Conservation (phyloP, 1,140 invertebrate species). For the Artemia franciscana region DNA sequence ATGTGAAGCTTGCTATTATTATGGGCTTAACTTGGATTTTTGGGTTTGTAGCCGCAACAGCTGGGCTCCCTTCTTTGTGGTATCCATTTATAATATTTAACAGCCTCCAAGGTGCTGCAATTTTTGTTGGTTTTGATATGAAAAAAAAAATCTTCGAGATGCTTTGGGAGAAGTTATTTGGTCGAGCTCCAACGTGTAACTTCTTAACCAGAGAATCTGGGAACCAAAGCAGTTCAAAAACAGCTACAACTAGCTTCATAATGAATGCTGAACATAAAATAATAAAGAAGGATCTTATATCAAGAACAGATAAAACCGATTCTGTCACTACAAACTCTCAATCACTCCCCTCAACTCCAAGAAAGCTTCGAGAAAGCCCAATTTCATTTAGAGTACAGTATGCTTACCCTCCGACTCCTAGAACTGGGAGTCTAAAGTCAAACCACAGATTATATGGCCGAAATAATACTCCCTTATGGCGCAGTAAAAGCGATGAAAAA, state of each 20-base stretch:
- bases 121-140: constrained; percentile 25
- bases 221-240: background rate
- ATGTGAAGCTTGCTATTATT: constrained; percentile 25
- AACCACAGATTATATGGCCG: too few relatives aligned
- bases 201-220: background rate
- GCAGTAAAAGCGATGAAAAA: too few relatives aligned
- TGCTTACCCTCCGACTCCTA: too few relatives aligned
- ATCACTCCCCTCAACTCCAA: too few relatives aligned
- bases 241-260: background rate
- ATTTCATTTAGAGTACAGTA: too few relatives aligned
- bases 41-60: constrained; percentile 21
- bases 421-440: too few relatives aligned
- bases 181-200: background rate
- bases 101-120: constrained; percentile 24
- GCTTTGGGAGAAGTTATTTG: constrained; percentile 13
- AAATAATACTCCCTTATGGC: too few relatives aligned
- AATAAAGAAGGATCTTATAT: too few relatives aligned
- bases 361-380: too few relatives aligned
- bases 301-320: too few relatives aligned
- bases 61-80: constrained; percentile 14
- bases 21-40: constrained; percentile 28
- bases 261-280: too few relatives aligned
- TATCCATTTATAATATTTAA: constrained; percentile 25
- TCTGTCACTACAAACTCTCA: too few relatives aligned
- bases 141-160: constrained; percentile 18